A percentile compares a stretch with the other conserved stretches of the same genome.
These are phyloP conservation scores for Crepidodera aurea DNA, from an alignment of 2,888 invertebrate genomes.

Conservation along the genomic window DNA sequence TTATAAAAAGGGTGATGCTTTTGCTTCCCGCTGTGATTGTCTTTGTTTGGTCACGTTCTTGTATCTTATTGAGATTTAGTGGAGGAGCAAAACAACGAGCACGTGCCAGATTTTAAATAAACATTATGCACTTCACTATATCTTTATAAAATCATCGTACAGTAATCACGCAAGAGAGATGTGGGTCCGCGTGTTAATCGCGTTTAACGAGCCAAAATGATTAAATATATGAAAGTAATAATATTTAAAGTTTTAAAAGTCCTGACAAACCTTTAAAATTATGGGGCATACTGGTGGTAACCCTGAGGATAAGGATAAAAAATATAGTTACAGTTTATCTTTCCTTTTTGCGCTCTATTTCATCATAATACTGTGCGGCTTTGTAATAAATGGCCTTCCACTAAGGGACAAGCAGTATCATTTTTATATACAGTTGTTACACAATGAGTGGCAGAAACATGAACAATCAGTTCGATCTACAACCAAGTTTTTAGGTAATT, in stretches of 20 bases:
- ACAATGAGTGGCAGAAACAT: slow-evolving; percentile 35
- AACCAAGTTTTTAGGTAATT: slow-evolving; percentile 33
- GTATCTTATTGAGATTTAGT: slow-evolving; percentile 37
- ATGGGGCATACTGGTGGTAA: too few species aligned
- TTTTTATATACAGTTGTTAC: slow-evolving; percentile 33
- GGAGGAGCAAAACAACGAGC: slow-evolving; percentile 48
- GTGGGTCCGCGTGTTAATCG: too few species aligned
- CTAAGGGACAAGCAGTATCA: slow-evolving; percentile 8
- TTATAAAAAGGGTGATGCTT: slow-evolving; percentile 38
- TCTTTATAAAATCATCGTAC: slow-evolving; percentile 18
- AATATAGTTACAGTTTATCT: too few species aligned
- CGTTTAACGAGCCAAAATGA: too few species aligned
- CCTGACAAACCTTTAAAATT: too few species aligned
- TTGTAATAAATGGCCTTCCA: slow-evolving; percentile 7
- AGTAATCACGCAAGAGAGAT: neutral
- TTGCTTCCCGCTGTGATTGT: slow-evolving; percentile 46
- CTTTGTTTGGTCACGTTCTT: slow-evolving; percentile 50
- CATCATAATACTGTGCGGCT: neutral
- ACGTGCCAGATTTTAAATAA: slow-evolving; percentile 60
- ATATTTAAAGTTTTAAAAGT: too few species aligned
- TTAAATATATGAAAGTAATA: too few species aligned
- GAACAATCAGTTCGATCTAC: slow-evolving; percentile 36
- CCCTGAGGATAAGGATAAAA: too few species aligned
- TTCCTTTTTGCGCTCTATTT: too few species aligned
- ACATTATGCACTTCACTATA: slow-evolving; percentile 51